Conservation (phyloP, 2,113 vertebrate species). For the Python bivittatus region DNA sequence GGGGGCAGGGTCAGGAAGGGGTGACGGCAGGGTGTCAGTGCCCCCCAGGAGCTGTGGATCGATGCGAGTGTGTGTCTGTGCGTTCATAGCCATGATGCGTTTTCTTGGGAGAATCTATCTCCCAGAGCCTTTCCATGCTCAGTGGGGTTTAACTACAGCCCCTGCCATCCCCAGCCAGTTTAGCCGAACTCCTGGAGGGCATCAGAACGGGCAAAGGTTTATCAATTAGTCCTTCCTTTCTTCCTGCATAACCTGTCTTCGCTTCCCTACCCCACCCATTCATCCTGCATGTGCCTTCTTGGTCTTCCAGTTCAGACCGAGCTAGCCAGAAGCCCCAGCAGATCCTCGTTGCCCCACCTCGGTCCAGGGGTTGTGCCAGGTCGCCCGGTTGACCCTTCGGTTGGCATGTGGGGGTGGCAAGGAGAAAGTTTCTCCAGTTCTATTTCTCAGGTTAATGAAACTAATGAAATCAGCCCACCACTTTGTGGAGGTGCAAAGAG, state of each 20-base stretch:
- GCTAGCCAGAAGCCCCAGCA: accelerated
- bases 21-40: background rate
- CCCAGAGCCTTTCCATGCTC: background rate
- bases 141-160: background rate
- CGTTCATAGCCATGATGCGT: background rate
- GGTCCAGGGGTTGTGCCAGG: background rate
- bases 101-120: background rate
- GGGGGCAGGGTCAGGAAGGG: background rate
- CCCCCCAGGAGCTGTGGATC: background rate
- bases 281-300: background rate
- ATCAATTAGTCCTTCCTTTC: background rate
- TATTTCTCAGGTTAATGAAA: background rate
- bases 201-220: background rate
- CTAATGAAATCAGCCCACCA: background rate
- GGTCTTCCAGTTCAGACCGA: background rate
- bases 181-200: background rate
- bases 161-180: background rate
- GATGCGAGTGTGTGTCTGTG: background rate
- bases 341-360: no score
- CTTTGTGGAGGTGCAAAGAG: background rate
- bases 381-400: background rate
- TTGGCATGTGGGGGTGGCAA: background rate
- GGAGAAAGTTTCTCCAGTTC: background rate
- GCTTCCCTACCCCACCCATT: background rate
- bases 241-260: background rate